Conservation (phyloP, 1,140 invertebrate species). For the Nasonia giraulti region DNA sequence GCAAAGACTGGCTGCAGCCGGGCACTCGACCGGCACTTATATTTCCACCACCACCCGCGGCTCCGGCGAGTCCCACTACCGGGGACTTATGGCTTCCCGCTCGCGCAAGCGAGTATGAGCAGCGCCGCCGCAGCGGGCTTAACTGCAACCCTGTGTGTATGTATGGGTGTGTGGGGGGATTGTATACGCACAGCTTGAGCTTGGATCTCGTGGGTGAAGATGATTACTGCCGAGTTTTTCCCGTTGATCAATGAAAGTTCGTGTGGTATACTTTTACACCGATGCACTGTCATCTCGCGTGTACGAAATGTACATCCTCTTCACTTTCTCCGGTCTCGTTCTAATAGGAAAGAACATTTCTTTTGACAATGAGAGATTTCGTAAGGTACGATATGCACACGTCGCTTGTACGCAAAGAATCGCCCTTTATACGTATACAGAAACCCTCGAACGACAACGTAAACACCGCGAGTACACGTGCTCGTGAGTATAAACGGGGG, state of each 20-base stretch:
- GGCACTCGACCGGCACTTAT: slow-evolving; percentile 69
- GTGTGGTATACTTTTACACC: neutral
- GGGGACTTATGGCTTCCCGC: neutral
- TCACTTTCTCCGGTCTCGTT: neutral
- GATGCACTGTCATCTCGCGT: neutral
- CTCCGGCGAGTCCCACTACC: slow-evolving; percentile 29
- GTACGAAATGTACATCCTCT: neutral
- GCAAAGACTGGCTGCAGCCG: slow-evolving; percentile 69
- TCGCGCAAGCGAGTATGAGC: neutral
- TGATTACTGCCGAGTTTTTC: no score
- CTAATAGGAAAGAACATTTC: neutral
- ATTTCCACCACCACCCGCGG: slow-evolving; percentile 72
- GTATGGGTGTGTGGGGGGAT: neutral
- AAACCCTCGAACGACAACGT: no score
- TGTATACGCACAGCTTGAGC: no score
- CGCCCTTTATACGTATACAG: neutral
- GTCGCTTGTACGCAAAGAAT: no score
- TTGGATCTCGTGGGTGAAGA: neutral
- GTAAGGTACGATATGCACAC: neutral
- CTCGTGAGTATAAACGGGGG: neutral
- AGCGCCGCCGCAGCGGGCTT: neutral
- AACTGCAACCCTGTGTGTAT: neutral
- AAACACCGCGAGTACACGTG: no score
- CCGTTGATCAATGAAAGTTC: neutral
- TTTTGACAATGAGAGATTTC: no score